Conservation (phyloP, 2,888 invertebrate genomes). For the Drosophila paramelanica region DNA sequence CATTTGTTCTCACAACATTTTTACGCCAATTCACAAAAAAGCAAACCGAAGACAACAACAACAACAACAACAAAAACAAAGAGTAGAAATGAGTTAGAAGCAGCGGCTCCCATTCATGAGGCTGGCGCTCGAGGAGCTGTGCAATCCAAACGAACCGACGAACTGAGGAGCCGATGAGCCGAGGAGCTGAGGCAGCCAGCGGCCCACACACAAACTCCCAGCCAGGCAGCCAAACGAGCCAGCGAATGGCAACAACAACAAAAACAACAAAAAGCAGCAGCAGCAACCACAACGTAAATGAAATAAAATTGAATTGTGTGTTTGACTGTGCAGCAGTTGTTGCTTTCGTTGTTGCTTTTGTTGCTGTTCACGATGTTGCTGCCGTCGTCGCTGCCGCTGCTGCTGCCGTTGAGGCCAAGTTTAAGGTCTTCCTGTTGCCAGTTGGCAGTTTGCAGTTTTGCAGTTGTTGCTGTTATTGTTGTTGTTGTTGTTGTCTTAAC, state of each 20-base stretch:
- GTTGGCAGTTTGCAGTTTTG: conserved; percentile 58
- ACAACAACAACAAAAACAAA: conserved; percentile 13
- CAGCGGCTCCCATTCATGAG: conserved; percentile 76
- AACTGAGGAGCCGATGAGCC: background rate
- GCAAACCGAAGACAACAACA: conserved; percentile 31
- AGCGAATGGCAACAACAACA: conserved; percentile 51
- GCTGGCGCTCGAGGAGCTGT: conserved; percentile 74
- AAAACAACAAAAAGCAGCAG: conserved; percentile 19
- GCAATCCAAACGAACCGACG: conserved; percentile 57
- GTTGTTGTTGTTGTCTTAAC: conserved; percentile 70
- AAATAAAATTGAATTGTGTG: conserved; percentile 78
- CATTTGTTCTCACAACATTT: conserved; percentile 81
- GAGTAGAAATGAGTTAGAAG: conserved; percentile 73
- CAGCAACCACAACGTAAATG: conserved; percentile 67
- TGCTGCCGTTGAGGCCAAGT: conserved; percentile 76
- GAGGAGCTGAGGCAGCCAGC: conserved; percentile 40
- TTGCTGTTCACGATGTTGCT: conserved; percentile 66
- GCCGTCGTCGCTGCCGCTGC: conserved; percentile 36
- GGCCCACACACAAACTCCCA: conserved; percentile 73
- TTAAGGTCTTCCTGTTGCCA: conserved; percentile 80
- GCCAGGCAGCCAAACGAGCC: conserved; percentile 59
- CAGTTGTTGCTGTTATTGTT: conserved; percentile 43
- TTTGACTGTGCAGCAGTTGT: conserved; percentile 68
- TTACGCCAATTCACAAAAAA: conserved; percentile 78
- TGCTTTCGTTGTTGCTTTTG: conserved; percentile 43